Conservation (phyloP, 2,113 vertebrate genomes). For the Malurus melanocephalus region DNA sequence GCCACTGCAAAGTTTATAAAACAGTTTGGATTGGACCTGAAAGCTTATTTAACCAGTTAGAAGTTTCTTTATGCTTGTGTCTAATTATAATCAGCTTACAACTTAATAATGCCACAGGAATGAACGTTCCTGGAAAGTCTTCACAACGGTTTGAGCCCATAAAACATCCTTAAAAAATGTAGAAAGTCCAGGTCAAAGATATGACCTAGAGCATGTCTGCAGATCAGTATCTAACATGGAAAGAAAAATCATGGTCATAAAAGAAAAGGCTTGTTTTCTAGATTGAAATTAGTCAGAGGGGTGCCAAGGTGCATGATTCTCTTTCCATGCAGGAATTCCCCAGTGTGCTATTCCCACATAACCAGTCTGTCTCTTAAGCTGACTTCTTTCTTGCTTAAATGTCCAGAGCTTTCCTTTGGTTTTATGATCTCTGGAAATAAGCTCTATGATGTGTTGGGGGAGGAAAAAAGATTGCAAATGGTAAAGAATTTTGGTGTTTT, state of each 20-base stretch:
- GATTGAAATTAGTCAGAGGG: background rate
- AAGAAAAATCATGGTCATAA: background rate
- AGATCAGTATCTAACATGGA: background rate
- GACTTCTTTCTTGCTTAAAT: background rate
- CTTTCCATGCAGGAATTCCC: background rate
- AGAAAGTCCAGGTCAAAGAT: background rate
- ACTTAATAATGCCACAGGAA: background rate
- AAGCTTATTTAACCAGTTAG: constrained; percentile 14
- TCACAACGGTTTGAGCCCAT: background rate
- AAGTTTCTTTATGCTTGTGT: background rate
- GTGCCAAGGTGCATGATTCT: background rate
- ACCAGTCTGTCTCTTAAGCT: background rate
- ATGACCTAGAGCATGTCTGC: background rate
- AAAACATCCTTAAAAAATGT: background rate
- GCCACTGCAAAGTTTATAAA: constrained; percentile 10
- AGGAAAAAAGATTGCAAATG: background rate
- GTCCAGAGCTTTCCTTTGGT: background rate
- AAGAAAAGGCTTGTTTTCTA: background rate
- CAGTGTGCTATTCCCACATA: background rate
- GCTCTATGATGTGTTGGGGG: background rate
- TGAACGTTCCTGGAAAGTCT: background rate
- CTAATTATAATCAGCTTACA: background rate
- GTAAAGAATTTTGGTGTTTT: background rate
- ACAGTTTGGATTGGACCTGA: background rate
- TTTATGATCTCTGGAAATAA: constrained; percentile 6